Percentiles rank a stretch among this genome's conserved stretches.
These are phyloP conservation scores for Araneus ventricosus DNA, from an alignment of 1,140 invertebrate species.

Conservation along the genomic window DNA sequence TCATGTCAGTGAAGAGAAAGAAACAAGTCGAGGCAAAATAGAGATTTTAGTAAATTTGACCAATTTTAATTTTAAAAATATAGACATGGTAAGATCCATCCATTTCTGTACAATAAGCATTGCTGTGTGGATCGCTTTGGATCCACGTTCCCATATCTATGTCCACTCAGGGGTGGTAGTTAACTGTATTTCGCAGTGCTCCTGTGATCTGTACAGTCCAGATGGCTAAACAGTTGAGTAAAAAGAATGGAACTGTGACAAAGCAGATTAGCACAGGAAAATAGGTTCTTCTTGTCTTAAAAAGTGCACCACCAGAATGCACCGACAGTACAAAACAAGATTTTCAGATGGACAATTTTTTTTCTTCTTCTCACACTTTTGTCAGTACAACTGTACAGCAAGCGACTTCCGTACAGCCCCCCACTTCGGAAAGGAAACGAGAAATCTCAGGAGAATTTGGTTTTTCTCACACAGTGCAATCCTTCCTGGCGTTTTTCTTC, in stretches of 20 bases:
- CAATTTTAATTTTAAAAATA: constrained; percentile 76
- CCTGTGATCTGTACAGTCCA: constrained; percentile 64
- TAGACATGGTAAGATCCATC: constrained; percentile 72
- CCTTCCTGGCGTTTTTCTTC: background rate
- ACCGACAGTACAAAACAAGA: constrained; percentile 59
- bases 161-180: constrained; percentile 58
- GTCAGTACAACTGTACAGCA: constrained; percentile 63
- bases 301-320: constrained; percentile 37
- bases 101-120: constrained; percentile 75
- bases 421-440: constrained; percentile 6
- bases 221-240: constrained; percentile 66
- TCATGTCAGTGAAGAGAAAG: background rate
- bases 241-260: constrained; percentile 39
- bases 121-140: constrained; percentile 38
- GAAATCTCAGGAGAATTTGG: background rate
- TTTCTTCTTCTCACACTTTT: constrained; percentile 5
- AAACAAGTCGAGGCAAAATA: constrained; percentile 29
- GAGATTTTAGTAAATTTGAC: constrained; percentile 73
- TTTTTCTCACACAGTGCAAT: background rate
- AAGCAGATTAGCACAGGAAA: constrained; percentile 53
- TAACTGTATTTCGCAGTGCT: constrained; percentile 66
- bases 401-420: constrained; percentile 34
- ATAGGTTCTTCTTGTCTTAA: constrained; percentile 51
- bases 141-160: constrained; percentile 59
- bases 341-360: constrained; percentile 44